phyloP scores from a whole-genome alignment of 2,113 vertebrate genomes.

The Oxyruncus cristatus region DNA sequence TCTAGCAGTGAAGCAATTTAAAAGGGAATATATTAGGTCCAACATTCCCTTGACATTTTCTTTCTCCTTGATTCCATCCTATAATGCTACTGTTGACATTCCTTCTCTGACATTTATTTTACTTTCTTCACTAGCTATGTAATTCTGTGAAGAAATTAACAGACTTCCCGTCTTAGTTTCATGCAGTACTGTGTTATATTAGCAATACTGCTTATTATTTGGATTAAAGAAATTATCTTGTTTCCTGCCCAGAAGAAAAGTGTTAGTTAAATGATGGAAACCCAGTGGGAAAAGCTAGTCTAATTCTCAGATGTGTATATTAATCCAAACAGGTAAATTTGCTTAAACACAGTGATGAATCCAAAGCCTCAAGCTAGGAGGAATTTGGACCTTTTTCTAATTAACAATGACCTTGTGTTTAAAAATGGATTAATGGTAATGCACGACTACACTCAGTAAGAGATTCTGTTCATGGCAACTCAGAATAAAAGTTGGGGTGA shows the following conservation, averaged over 20 bases:
- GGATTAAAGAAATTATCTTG: background rate
- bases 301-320: slow-evolving; percentile 16
- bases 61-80: background rate
- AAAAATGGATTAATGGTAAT: slow-evolving; percentile 11
- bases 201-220: background rate
- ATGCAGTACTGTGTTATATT: background rate
- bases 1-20: background rate
- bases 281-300: background rate
- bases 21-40: background rate
- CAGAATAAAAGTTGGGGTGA: background rate
- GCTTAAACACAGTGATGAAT: background rate
- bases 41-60: slow-evolving; percentile 4
- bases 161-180: background rate
- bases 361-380: background rate
- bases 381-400: slow-evolving; percentile 1
- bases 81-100: background rate
- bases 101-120: background rate
- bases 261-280: background rate
- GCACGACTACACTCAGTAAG: background rate
- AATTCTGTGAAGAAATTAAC: background rate
- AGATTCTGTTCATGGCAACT: background rate
- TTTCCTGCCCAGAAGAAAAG: background rate
- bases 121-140: background rate
- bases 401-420: slow-evolving; percentile 25
- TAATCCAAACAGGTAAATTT: slow-evolving; percentile 36